These are phyloP conservation scores for Lordiphosa mommai DNA, from an alignment of 1,140 invertebrate genomes.

Conservation along the genomic window DNA sequence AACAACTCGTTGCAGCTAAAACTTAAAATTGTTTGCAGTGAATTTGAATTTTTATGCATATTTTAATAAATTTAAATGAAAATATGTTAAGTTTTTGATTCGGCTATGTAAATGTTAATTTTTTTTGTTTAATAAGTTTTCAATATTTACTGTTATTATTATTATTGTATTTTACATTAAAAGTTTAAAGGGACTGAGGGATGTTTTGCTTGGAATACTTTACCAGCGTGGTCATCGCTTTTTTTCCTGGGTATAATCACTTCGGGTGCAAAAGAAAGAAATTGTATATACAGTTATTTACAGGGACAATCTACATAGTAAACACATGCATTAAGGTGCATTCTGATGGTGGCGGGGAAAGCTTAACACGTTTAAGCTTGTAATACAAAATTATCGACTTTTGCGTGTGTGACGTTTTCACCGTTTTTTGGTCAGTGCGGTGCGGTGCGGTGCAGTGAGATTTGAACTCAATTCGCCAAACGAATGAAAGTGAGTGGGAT, in stretches of 20 bases:
- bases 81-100: not conserved
- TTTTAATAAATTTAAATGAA: conserved; percentile 42
- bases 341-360: conserved; percentile 57
- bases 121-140: conserved; percentile 48
- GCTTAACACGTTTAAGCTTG: conserved; percentile 66
- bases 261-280: conserved; percentile 40
- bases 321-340: conserved; percentile 40
- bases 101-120: conserved; percentile 10
- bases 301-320: conserved; percentile 21
- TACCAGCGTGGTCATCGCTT: conserved; percentile 45
- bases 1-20: not conserved
- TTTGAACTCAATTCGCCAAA: conserved; percentile 44
- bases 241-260: conserved; percentile 47
- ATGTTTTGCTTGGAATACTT: conserved; percentile 48
- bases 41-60: conserved; percentile 5
- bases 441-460: conserved; percentile 31
- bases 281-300: conserved; percentile 57
- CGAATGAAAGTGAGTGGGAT: conserved; percentile 39
- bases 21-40: not conserved
- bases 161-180: conserved; percentile 26
- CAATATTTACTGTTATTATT: conserved; percentile 50
- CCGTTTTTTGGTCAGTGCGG: conserved; percentile 47
- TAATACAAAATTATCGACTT: conserved; percentile 73
- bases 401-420: conserved; percentile 60
- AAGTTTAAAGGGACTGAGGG: not conserved